Evolutionary conservation across 2,888 invertebrate genomes (phyloP).

Genomic region (Hetaerina titia): DNA sequence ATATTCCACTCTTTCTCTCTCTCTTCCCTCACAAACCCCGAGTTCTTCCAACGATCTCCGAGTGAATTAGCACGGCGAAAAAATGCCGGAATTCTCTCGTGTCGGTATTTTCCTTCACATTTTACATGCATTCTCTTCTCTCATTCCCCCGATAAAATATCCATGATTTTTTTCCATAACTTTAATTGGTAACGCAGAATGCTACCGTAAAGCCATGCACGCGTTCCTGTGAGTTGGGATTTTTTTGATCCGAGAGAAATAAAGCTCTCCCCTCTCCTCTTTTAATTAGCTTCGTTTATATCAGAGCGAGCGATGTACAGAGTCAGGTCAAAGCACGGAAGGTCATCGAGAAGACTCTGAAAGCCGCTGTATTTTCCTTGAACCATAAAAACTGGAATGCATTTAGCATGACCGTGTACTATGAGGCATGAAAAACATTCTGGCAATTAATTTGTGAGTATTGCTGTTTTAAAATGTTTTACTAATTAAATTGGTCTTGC

Average conservation of each 20-base stretch:
- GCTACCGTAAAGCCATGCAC: neutral
- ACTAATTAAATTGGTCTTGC: no score
- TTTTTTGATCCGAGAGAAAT: neutral
- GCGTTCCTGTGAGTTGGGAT: neutral
- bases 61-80: neutral
- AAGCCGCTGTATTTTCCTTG: neutral
- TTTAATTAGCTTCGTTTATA: neutral
- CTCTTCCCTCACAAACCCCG: neutral
- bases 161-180: neutral
- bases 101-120: neutral
- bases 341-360: neutral
- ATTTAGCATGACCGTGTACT: neutral
- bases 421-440: neutral
- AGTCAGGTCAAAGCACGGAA: no score
- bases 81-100: neutral
- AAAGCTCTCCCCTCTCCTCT: neutral
- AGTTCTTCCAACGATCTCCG: neutral
- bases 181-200: conserved; percentile 2
- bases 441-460: no score
- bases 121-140: neutral
- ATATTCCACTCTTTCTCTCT: neutral
- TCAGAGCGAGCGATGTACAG: neutral
- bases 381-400: neutral
- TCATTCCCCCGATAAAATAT: neutral
- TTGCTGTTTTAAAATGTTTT: no score